phyloP scores from a whole-genome alignment of 2,113 vertebrate species.

The Ceyx melanurus region DNA sequence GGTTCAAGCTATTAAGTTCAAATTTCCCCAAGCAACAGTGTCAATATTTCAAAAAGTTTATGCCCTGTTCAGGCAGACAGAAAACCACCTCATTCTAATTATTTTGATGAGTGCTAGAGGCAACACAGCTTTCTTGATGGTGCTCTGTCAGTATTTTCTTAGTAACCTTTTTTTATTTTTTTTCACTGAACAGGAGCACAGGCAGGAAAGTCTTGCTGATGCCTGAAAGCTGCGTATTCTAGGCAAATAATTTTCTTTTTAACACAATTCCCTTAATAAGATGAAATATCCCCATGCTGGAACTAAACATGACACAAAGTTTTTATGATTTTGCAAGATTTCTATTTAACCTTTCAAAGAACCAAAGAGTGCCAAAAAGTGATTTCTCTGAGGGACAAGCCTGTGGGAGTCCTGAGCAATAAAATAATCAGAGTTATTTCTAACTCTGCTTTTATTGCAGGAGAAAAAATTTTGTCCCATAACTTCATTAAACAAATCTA shows the following conservation, averaged over 20 bases:
- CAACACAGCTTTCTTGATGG: neutral
- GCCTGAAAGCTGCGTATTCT: neutral
- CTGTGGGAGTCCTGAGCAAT: neutral
- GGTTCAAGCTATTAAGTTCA: neutral
- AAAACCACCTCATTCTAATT: neutral
- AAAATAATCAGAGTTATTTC: neutral
- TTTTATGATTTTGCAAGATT: neutral
- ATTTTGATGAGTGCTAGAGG: constrained; percentile 40
- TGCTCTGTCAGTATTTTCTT: constrained; percentile 29
- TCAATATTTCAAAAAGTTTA: neutral
- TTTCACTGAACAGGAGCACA: neutral
- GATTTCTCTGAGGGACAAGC: neutral
- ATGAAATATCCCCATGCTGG: neutral
- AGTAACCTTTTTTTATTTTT: neutral
- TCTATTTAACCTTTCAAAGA: neutral
- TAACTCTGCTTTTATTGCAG: neutral
- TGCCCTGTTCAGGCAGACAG: neutral
- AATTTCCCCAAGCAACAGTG: neutral
- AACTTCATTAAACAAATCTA: neutral
- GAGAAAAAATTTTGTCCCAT: neutral
- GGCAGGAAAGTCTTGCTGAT: neutral
- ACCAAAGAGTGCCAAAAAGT: neutral
- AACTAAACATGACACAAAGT: neutral
- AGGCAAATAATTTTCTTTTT: neutral
- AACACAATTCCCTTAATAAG: neutral